Evolutionary conservation across 1,140 invertebrate genomes (phyloP).

Genomic region (Microvelia longipes): DNA sequence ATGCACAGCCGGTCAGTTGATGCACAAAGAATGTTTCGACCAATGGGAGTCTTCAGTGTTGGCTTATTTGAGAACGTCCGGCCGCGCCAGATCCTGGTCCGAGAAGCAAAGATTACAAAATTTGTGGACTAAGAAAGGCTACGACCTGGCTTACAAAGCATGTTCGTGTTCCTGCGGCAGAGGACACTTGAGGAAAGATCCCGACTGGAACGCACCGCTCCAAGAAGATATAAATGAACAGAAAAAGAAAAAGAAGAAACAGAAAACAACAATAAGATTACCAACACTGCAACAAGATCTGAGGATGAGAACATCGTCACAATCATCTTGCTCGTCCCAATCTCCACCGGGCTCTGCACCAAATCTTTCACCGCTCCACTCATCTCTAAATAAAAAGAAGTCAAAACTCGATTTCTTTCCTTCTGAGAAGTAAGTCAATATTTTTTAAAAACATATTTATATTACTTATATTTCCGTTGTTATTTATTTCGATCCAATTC

Average conservation of each 20-base stretch:
- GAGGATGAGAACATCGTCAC: constrained; percentile 38
- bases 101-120: constrained; percentile 86
- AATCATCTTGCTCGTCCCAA: constrained; percentile 39
- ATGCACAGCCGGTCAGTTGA: constrained; percentile 70
- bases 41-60: constrained; percentile 78
- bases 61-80: constrained; percentile 73
- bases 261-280: constrained; percentile 43
- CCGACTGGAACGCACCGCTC: constrained; percentile 61
- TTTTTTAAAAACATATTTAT: no score
- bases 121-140: constrained; percentile 93
- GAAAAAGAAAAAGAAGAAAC: constrained; percentile 53
- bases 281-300: constrained; percentile 29
- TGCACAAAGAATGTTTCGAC: constrained; percentile 92
- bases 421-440: constrained; percentile 51
- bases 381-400: constrained; percentile 41
- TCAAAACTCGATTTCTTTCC: constrained; percentile 63
- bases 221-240: constrained; percentile 33
- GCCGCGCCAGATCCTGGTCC: constrained; percentile 79
- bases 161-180: constrained; percentile 74
- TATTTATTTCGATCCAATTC: no score
- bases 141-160: constrained; percentile 81
- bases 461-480: no score
- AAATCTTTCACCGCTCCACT: constrained; percentile 50
- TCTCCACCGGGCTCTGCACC: constrained; percentile 44
- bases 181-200: constrained; percentile 84